Evolutionary conservation across 2,797 vertebrate species (phyloP).

Genomic region (Lindbergichthys nudifrons): DNA sequence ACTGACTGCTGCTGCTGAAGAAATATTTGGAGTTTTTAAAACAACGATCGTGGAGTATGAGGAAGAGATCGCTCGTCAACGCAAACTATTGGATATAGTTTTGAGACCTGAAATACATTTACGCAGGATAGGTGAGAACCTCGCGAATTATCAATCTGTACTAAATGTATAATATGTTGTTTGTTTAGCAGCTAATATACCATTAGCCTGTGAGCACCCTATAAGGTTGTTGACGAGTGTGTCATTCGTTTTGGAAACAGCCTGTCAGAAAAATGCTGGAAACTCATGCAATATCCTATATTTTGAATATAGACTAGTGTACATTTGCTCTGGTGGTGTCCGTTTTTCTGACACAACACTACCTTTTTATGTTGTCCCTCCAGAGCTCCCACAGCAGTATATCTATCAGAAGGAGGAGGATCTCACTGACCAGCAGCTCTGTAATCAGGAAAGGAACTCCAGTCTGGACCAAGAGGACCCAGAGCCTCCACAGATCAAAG

Average conservation of each 20-base stretch:
- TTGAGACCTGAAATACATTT: background rate
- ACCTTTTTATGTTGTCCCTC: background rate
- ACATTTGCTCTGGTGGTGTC: background rate
- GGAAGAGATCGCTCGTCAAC: constrained; percentile 41
- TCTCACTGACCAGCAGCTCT: constrained; percentile 11
- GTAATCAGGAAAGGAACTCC: constrained; percentile 11
- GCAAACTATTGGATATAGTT: constrained; percentile 31
- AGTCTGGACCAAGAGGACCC: background rate
- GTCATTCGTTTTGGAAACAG: background rate
- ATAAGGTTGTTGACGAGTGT: background rate
- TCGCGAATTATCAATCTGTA: background rate
- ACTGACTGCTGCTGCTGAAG: constrained; percentile 48
- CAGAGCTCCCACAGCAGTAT: constrained; percentile 20
- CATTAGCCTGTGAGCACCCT: background rate
- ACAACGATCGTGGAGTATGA: constrained; percentile 31
- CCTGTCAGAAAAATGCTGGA: background rate
- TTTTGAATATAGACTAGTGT: background rate
- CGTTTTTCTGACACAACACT: background rate
- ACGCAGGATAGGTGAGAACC: constrained; percentile 10
- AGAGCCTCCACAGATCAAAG: no score
- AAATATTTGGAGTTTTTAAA: constrained; percentile 51
- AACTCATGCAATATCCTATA: background rate
- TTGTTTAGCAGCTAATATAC: background rate
- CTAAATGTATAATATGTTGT: background rate
- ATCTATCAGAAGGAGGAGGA: background rate